Evolutionary conservation across 2,888 invertebrate genomes (phyloP).

Genomic region (Leucophora obtusa): DNA sequence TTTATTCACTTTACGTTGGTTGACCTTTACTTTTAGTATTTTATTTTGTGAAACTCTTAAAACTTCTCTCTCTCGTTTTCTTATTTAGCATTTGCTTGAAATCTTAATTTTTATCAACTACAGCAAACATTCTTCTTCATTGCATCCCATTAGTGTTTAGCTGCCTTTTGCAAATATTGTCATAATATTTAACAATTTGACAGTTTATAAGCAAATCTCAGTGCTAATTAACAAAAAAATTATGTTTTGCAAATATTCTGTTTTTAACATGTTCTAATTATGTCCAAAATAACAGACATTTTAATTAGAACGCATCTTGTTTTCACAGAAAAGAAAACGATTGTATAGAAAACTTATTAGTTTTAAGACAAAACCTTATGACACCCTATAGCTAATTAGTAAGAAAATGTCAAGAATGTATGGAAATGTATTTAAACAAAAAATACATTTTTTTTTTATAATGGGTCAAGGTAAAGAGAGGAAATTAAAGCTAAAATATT

Average conservation of each 20-base stretch:
- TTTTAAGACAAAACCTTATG: not conserved
- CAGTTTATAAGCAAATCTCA: constrained; percentile 29
- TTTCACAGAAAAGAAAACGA: not conserved
- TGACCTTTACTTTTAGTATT: not conserved
- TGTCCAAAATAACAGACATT: constrained; percentile 55
- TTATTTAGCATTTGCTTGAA: no score
- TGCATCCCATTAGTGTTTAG: constrained; percentile 6
- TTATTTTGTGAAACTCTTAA: not conserved
- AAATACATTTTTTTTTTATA: no score
- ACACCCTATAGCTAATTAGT: constrained; percentile 31
- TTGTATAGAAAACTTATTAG: constrained; percentile 22
- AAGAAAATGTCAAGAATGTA: not conserved
- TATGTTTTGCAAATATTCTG: constrained; percentile 8
- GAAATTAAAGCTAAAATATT: no score
- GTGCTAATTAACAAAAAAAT: constrained; percentile 44
- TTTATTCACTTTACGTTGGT: no score
- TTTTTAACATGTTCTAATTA: constrained; percentile 43
- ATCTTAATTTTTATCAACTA: not conserved
- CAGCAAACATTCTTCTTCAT: not conserved
- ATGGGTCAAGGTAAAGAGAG: no score
- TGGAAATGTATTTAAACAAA: no score
- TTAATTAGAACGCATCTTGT: constrained; percentile 53
- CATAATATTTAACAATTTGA: constrained; percentile 23
- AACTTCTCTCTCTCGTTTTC: not conserved
- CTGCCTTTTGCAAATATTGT: constrained; percentile 18